These are phyloP conservation scores for Tetragonula clypearis DNA, from an alignment of 1,140 invertebrate genomes.

Conservation along the genomic window DNA sequence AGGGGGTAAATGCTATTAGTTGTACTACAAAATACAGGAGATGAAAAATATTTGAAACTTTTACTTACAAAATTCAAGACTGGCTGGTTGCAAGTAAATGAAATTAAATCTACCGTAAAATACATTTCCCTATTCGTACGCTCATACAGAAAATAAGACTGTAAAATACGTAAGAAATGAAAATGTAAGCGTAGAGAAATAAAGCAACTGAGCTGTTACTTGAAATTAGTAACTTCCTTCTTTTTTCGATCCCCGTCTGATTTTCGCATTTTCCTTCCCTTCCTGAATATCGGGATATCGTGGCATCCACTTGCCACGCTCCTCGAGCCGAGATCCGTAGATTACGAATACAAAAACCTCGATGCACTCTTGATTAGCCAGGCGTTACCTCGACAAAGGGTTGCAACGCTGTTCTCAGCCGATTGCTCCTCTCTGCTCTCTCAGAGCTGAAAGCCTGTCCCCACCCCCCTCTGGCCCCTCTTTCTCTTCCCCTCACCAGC, in stretches of 20 bases:
- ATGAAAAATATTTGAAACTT: too few relatives aligned
- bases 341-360: conserved; percentile 45
- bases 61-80: too few relatives aligned
- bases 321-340: background rate
- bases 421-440: conserved; percentile 45
- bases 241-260: background rate
- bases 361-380: conserved; percentile 44
- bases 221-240: background rate
- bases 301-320: background rate
- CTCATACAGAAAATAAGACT: too few relatives aligned
- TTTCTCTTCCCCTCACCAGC: background rate
- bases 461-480: background rate
- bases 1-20: too few relatives aligned
- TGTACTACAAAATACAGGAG: too few relatives aligned
- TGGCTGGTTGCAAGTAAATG: too few relatives aligned
- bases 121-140: too few relatives aligned
- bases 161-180: too few relatives aligned
- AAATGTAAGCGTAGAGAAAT: too few relatives aligned
- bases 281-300: background rate
- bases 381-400: conserved; percentile 37
- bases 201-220: background rate
- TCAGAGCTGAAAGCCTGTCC: conserved; percentile 49
- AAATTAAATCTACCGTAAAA: too few relatives aligned
- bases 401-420: conserved; percentile 46
- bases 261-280: background rate